These are phyloP conservation scores for Mobula birostris DNA, from an alignment of 2,113 vertebrate genomes.

Conservation along the genomic window DNA sequence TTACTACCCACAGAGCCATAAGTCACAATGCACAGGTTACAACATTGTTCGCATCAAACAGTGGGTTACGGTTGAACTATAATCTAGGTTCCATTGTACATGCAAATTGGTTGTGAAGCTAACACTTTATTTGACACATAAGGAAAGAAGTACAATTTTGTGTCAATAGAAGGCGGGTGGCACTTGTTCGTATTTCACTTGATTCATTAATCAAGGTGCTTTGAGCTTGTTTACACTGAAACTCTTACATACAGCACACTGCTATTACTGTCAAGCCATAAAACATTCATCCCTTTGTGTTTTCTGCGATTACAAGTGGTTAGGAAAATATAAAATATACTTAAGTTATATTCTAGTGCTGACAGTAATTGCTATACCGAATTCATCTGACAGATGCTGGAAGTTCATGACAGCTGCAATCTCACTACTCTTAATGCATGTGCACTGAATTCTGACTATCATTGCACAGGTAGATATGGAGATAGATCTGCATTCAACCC, in stretches of 20 bases:
- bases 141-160: not conserved
- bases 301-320: not conserved
- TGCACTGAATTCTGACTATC: not conserved
- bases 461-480: not conserved
- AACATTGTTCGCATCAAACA: not conserved
- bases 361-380: conserved; percentile 14
- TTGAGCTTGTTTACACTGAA: conserved; percentile 1
- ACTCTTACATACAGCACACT: not conserved
- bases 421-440: not conserved
- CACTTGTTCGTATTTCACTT: not conserved
- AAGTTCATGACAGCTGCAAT: not conserved
- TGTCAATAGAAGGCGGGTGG: not conserved
- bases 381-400: not conserved
- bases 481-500: not conserved
- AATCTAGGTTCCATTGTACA: not conserved
- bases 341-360: conserved; percentile 2
- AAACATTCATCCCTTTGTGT: conserved; percentile 10
- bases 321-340: not conserved
- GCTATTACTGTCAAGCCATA: conserved; percentile 1
- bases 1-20: not conserved
- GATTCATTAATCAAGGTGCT: conserved; percentile 26
- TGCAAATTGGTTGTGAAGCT: not conserved
- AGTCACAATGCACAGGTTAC: too few species aligned
- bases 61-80: not conserved
- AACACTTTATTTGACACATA: not conserved